Conservation (phyloP, 2,113 vertebrate species). For the Pterocles gutturalis region DNA sequence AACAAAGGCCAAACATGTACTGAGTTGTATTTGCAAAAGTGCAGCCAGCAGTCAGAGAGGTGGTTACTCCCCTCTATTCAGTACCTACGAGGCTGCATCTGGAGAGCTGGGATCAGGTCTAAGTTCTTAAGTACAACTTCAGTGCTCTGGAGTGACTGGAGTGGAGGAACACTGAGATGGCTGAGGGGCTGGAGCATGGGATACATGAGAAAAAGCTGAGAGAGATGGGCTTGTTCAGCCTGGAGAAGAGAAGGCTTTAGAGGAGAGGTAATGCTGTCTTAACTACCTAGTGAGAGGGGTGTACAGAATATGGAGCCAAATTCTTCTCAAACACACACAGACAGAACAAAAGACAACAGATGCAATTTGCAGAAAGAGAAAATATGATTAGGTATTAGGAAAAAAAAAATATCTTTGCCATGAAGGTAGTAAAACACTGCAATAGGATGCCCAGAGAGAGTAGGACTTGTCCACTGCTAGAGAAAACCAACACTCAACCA, state of each 20-base stretch:
- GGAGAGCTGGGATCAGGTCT: neutral
- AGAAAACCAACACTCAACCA: neutral
- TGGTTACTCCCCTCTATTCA: neutral
- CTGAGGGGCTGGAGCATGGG: accelerated
- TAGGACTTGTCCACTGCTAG: neutral
- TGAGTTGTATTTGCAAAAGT: neutral
- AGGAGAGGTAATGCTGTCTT: neutral
- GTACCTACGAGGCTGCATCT: neutral
- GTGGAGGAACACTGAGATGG: neutral
- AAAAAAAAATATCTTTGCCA: neutral
- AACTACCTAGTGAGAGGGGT: neutral
- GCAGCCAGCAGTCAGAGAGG: neutral
- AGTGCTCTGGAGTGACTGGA: neutral
- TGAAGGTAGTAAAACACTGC: neutral
- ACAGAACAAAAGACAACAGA: neutral
- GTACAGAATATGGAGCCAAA: neutral
- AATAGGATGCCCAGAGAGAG: neutral
- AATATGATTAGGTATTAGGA: neutral
- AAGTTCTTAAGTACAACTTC: neutral
- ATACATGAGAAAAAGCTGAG: neutral
- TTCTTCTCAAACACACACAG: neutral
- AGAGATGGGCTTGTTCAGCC: neutral
- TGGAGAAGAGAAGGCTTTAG: neutral
- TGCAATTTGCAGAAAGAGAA: neutral
- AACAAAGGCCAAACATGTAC: neutral